Evolutionary conservation across 2,113 vertebrate genomes (phyloP), one percentile per base, ranked within the genome.

Genomic region (Patagioenas fasciata): DNA sequence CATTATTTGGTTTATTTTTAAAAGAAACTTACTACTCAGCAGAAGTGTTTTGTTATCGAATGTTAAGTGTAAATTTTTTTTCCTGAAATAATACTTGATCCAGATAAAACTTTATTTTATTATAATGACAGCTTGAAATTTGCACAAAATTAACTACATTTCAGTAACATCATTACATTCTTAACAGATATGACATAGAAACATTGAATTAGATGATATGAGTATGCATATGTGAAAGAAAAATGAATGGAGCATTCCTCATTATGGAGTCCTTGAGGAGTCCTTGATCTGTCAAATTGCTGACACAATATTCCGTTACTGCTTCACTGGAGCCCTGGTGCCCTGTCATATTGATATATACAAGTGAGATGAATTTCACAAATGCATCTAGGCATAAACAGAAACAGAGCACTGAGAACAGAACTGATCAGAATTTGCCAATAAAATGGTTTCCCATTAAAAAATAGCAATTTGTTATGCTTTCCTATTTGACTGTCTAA

Each of bases 261-360:
- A 58, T 66, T 70, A 38, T 7, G 21, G 19, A 73, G 64, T 74
- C 95, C 72, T 94, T 97, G 80, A 25, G 29, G 56, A 92, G 69
- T 72, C 92, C 91, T 95, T 91, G 85, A 81, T 88, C 72, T 91
- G 88, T 91, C 80, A 93, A 83, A 94, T 86, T 88, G 62, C 92
- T 88, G 82, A 83, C n/a, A 42, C 80, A 75, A 80, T 72, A 78
- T 31, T 84, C 74, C 71, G 54, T 86, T 84, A 74, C 54, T 91
- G 80, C 75, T 94, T 94, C 75, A 60, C 11, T 74, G 83, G 60
- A 91, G 53, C 42, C 60, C 38, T 51, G 15, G 84, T 80, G 67
- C 36, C 60, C 32, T 93, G 95, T 91, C 89, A 74, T 86, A 67
- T 66, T 83, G 71, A 70, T 84, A 92, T 29, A 48, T 81, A 80